phyloP scores from a whole-genome alignment of 2,113 vertebrate species.

The Mirounga angustirostris region DNA sequence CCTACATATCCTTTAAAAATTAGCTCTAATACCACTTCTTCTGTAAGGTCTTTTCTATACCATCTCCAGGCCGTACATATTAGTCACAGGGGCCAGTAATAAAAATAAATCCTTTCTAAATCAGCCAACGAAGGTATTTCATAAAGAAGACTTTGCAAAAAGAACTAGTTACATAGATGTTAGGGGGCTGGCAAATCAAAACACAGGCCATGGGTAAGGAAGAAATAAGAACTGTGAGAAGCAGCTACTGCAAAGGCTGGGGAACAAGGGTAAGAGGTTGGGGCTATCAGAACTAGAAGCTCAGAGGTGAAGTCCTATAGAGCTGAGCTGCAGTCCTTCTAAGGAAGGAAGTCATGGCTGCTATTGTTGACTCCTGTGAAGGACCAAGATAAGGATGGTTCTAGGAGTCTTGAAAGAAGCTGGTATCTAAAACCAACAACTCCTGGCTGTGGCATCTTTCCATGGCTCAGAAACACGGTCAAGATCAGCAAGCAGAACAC shows the following conservation, averaged over 20 bases:
- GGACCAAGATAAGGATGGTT: background rate
- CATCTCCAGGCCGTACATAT: background rate
- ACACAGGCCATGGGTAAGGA: background rate
- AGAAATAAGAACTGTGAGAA: background rate
- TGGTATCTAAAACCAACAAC: background rate
- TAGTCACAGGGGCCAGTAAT: background rate
- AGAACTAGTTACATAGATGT: background rate
- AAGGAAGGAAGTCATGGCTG: background rate
- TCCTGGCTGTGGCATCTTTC: background rate
- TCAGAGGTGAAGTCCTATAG: background rate
- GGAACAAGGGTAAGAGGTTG: background rate
- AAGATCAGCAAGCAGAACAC: background rate
- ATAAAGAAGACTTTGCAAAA: background rate
- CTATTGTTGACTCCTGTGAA: background rate
- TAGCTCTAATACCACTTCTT: background rate
- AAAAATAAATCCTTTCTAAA: background rate
- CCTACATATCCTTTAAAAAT: background rate
- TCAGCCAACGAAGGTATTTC: background rate
- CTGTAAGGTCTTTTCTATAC: background rate
- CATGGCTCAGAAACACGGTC: background rate
- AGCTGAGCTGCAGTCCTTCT: background rate
- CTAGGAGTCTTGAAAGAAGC: background rate
- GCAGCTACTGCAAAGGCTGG: background rate
- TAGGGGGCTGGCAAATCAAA: background rate
- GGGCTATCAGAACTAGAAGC: background rate